phyloP scores from a whole-genome alignment of 2,797 vertebrate species.

The Tiaroga cobitis region DNA sequence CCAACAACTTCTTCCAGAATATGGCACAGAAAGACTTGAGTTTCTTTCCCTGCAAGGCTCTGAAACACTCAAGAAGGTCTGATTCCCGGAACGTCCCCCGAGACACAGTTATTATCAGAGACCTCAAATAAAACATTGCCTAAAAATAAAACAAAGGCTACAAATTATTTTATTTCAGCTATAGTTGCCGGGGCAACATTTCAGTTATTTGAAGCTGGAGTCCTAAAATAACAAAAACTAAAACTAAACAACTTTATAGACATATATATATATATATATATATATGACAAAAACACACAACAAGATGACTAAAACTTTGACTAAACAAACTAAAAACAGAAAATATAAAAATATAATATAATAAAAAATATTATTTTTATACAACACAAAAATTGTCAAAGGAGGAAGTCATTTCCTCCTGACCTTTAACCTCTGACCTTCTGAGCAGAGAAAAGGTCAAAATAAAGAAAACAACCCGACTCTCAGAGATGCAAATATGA shows the following conservation, averaged over 20 bases:
- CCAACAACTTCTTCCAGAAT: neutral
- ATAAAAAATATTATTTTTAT: neutral
- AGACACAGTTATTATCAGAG: neutral
- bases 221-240: too few relatives aligned
- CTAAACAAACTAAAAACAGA: neutral
- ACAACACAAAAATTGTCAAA: too few relatives aligned
- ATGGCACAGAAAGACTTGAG: neutral
- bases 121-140: neutral
- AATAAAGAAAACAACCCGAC: conserved; percentile 62
- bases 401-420: conserved; percentile 1
- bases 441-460: neutral
- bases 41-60: too few relatives aligned
- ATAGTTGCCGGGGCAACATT: too few relatives aligned
- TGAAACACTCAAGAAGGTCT: too few relatives aligned
- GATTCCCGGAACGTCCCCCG: neutral
- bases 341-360: neutral
- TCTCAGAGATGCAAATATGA: conserved; percentile 77
- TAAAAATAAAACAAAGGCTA: neutral
- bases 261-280: too few relatives aligned
- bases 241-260: too few relatives aligned
- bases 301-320: too few relatives aligned
- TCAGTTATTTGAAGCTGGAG: too few relatives aligned
- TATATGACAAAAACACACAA: too few relatives aligned
- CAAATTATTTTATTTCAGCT: neutral
- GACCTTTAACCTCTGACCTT: conserved; percentile 22